Conservation (phyloP, 2,888 invertebrate genomes). For the Plebejus anna region DNA sequence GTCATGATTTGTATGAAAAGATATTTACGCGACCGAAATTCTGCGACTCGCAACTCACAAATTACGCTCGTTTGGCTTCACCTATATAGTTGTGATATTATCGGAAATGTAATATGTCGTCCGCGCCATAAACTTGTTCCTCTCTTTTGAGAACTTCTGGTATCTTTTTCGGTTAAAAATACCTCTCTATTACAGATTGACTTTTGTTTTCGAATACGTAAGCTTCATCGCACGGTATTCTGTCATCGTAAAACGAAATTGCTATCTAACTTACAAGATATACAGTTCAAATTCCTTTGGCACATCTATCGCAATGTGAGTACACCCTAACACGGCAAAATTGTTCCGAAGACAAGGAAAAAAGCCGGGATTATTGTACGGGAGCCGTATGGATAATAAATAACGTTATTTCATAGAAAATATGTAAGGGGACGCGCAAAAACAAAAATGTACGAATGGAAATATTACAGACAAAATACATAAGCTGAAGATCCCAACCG, state of each 20-base stretch:
- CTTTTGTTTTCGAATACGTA: neutral
- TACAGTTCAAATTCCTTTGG: neutral
- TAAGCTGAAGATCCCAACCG: neutral
- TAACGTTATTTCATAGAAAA: constrained; percentile 23
- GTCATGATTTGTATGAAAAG: too few species aligned
- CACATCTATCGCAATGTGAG: neutral
- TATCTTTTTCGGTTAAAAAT: neutral
- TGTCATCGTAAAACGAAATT: neutral
- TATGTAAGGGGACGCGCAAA: constrained; percentile 6
- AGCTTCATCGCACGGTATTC: neutral
- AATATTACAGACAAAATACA: neutral
- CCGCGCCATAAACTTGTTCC: too few species aligned
- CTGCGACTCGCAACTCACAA: too few species aligned
- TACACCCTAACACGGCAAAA: neutral
- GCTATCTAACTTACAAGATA: neutral
- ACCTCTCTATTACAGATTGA: neutral
- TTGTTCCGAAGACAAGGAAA: constrained; percentile 9
- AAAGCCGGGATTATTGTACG: constrained; percentile 11
- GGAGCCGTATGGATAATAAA: constrained; percentile 19
- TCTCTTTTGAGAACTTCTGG: neutral
- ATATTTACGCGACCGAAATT: too few species aligned
- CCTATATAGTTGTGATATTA: too few species aligned
- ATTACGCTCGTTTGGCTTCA: too few species aligned
- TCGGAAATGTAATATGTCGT: too few species aligned
- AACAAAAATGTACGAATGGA: constrained; percentile 15